Percentiles rank a stretch among this genome's conserved stretches.
Conservation (phyloP, 2,797 vertebrate species). For the Pipistrellus pygmaeus region DNA sequence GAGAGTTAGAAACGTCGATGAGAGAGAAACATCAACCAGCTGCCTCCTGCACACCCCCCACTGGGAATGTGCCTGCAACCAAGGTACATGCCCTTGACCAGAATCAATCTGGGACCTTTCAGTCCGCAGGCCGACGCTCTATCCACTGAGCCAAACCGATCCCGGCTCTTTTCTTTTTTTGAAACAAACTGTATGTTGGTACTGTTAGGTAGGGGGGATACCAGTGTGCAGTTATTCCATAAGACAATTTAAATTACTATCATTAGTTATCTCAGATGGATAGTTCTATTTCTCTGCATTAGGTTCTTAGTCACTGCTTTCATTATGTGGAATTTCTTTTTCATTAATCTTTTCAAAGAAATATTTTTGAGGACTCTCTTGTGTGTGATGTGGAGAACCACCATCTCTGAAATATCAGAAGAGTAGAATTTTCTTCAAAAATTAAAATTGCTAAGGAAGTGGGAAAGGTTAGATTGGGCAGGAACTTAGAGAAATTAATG, state of each 20-base stretch:
- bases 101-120: too few relatives aligned
- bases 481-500: constrained; percentile 9
- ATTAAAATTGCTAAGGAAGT: neutral
- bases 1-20: too few relatives aligned
- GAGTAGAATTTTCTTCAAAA: constrained; percentile 40
- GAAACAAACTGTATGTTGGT: neutral
- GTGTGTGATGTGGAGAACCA: neutral
- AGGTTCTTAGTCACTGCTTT: constrained; percentile 6
- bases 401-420: neutral
- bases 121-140: too few relatives aligned
- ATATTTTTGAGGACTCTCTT: constrained; percentile 48
- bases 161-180: neutral
- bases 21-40: too few relatives aligned
- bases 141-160: too few relatives aligned
- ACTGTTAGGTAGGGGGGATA: neutral
- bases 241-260: neutral
- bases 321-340: neutral
- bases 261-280: neutral
- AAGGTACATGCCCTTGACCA: too few relatives aligned
- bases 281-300: neutral
- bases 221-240: neutral
- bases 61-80: too few relatives aligned
- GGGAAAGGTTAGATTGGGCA: neutral
- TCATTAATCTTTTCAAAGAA: constrained; percentile 22
- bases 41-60: too few relatives aligned